Evolutionary conservation across 2,888 invertebrate genomes (phyloP), one percentile per base, ranked within the genome.

Genomic region (Noctua janthe): DNA sequence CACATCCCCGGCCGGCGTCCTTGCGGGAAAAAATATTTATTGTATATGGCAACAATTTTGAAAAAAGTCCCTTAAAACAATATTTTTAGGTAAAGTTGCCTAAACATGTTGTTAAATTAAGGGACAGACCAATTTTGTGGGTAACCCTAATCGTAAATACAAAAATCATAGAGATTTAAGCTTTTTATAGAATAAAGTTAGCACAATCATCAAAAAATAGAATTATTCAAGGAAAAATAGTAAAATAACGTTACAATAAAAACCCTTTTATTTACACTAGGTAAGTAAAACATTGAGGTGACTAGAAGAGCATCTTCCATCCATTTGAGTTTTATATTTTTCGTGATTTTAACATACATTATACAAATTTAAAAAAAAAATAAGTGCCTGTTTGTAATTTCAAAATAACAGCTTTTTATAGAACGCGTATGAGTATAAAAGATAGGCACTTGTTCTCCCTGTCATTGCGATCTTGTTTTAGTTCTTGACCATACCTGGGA

Each of bases 1-100:
- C 94, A 96, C 96, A 95, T 95, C 96, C 88, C 96, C 97, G 82
- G 96, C 96, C 88, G 96, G 95, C 89, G 96, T 95, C 96, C 97
- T 97, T 95, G 91, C 89, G 85, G 91, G 92, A 92, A 94, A 93
- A 92, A 89, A 90, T 85, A 85, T 87, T 81, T 82, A 85, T 89
- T 85, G 80, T 88, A 75, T 78, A 88, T 77, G 85, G 83, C 73
- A 87, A 90, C 76, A 84, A 78, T 83, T 83, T 80, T 35, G 70
- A 74, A 1, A 74, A 69, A 64, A 8, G 7, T 47, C 39, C 69
- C 49, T 15, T 47, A 2, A 7, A 66, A 66, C 49, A 70, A 76
- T 51, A 75, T 81, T 84, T 77, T 72, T 72, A 72, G 62, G 69
- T 75, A 17, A 23, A 23, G 1, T 17, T 23, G n/a, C 74, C 67